Evolutionary conservation across 2,888 invertebrate species (phyloP), one percentile per base, ranked within the genome.

Genomic region (Agriopis leucophaearia): DNA sequence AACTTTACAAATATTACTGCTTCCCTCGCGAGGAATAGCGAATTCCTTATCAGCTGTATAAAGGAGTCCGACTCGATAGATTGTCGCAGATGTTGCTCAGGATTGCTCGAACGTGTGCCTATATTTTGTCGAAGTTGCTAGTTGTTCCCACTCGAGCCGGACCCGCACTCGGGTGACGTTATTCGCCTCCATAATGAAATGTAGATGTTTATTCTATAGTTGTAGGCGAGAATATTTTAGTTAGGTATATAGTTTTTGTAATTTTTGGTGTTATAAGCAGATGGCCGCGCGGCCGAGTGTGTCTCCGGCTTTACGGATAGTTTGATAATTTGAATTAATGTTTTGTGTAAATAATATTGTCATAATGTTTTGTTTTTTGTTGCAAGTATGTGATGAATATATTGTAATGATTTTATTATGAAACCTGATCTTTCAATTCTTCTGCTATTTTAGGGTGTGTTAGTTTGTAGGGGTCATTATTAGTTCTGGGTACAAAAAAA

Each of bases 281-380:
- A 51, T 48, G 56, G 56, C 10, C 44, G 50, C 48, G 60, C 62
- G 66, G 66, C 60, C 63, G 63, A 56, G 72, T 73, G 78, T 73
- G 78, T 45, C 44, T 60, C 52, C 42, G 66, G 70, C 64, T 57
- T 13, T 69, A 69, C 55, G 73, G 66, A 64, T 38, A n/a, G 66
- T 74, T 75, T 74, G 73, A 74, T 81, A 76, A 75, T 74, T 75
- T 74, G 3, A 59, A 56, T 45, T 75, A 63, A 60, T 70, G 63
- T 69, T 73, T 63, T 55, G 64, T 84, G 84, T 84, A 84, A 72
- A 84, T 83, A 84, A 80, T 81, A 78, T 64, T 79, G 71, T 79
- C 76, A 64, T 78, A 38, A 78, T 69, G 66, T 68, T 70, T 74
- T 61, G 66, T 64, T 71, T 55, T 76, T 72, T 75, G 76, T 76